Base-by-base conservation (phyloP, 2,888 invertebrate species). In the Koerneria pararmatus region DNA sequence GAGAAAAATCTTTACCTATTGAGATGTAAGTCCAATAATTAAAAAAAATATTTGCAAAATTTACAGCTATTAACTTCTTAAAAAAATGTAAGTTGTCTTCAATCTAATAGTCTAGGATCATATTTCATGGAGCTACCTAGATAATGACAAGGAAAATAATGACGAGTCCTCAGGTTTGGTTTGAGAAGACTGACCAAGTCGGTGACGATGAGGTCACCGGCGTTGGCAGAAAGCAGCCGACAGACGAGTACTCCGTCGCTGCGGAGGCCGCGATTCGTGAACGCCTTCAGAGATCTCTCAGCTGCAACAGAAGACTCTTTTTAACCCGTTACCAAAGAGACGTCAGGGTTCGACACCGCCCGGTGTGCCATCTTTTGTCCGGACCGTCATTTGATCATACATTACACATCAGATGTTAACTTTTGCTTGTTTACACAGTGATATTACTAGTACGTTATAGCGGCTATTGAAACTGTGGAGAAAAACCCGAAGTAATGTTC, bases 181-280 rank as follows among this genome's bases (percentile, higher is more conserved):
- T 80, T 83, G 37, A 82, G 69, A 49, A 72, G 63, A 41, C 69
- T 72, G 29, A 83, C 76, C 31, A 82, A 69, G 53, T 82, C 82
- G 11, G 79, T 78, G 37, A 78, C 72, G 67, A 81, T 77, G 56
- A 82, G 72, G 31, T 82, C 80, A 46, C 82, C 83, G 6, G 83
- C 79, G 69, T 82, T 82, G 58, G 74, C 68, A n/a, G 80, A 74
- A 49, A 82, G 72, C 56, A 82, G 69, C 53, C 79, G 72, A 6
- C 79, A 71, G 41, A 82, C 73, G 65, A 82, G 76, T 8, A 82
- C 78, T 49, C 82, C 82, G 66, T 82, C 82, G 5, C 68, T 60
- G 27, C 77, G 70, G 32, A 80, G 72, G 56, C 72, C 74, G 32
- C 67, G 51, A 37, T 75, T 67, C 8, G 80, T 76, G 71, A 80